Percentiles rank a stretch among this genome's conserved stretches.
phyloP scores from a whole-genome alignment of 2,797 vertebrate species.

The Arctocebus calabarensis region DNA sequence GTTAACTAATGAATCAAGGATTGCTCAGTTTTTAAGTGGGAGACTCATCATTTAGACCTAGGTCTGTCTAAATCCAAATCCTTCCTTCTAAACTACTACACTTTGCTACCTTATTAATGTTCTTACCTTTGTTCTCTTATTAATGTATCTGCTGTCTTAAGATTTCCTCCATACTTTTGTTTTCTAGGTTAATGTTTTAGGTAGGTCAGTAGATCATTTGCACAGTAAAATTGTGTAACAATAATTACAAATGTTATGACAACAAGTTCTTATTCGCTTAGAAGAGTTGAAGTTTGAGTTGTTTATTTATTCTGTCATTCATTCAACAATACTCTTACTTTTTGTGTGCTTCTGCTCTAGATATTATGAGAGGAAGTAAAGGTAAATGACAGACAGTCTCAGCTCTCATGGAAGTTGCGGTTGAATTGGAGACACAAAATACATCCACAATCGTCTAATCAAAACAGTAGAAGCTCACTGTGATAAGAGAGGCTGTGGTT shows the following conservation, averaged over 20 bases:
- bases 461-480: background rate
- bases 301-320: background rate
- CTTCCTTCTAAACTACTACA: background rate
- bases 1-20: background rate
- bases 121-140: background rate
- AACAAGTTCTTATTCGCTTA: background rate
- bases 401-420: slow-evolving; percentile 20
- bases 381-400: background rate
- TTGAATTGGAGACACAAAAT: background rate
- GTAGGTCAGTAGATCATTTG: background rate
- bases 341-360: background rate
- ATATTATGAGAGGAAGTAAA: background rate
- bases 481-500: background rate
- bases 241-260: background rate
- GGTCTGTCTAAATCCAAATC: background rate
- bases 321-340: background rate
- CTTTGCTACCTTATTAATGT: background rate
- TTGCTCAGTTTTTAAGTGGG: background rate
- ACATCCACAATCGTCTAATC: background rate
- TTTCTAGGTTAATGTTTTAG: background rate
- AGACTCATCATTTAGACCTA: background rate
- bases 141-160: background rate
- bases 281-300: background rate
- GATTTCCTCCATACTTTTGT: background rate
- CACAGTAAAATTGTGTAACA: background rate